phyloP scores from a whole-genome alignment of 2,797 vertebrate genomes.

The Acipenser transmontanus region DNA sequence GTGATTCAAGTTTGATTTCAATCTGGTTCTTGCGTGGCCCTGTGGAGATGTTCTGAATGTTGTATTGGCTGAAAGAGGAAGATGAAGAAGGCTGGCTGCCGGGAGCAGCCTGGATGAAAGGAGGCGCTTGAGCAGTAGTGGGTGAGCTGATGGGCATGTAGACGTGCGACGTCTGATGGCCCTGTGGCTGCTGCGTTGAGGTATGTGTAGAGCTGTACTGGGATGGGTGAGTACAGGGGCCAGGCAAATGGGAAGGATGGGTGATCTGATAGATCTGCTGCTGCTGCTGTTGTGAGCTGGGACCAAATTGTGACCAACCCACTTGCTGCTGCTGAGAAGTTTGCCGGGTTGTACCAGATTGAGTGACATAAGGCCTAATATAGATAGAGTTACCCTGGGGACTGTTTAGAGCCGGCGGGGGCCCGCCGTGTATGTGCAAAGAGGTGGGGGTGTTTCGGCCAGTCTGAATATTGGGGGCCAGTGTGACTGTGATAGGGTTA shows the following conservation, averaged over 20 bases:
- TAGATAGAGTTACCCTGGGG: constrained; percentile 97
- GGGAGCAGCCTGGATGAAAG: constrained; percentile 67
- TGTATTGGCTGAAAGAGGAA: constrained; percentile 84
- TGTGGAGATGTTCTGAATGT: constrained; percentile 98
- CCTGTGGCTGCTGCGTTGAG: constrained; percentile 83
- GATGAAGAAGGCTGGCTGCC: constrained; percentile 56
- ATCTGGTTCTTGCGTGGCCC: constrained; percentile 98
- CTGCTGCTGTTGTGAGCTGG: constrained; percentile 59
- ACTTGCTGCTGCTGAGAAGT: constrained; percentile 67
- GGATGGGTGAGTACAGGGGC: constrained; percentile 72
- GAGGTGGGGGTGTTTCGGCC: constrained; percentile 93
- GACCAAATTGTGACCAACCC: constrained; percentile 82
- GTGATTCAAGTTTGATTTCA: constrained; percentile 98
- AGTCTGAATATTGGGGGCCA: constrained; percentile 89
- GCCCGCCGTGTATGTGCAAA: constrained; percentile 96
- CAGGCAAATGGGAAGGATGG: constrained; percentile 66
- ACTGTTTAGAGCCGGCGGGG: constrained; percentile 83
- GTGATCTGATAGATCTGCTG: constrained; percentile 90
- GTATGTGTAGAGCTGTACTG: constrained; percentile 76
- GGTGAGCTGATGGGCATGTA: constrained; percentile 98
- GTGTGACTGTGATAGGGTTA: constrained; percentile 95
- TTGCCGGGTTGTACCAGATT: constrained; percentile 71
- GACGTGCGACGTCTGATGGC: constrained; percentile 96
- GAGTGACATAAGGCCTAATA: constrained; percentile 89
- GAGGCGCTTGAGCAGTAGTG: constrained; percentile 87